Evolutionary conservation across 2,113 vertebrate genomes (phyloP).

Genomic region (Crocuta crocuta): DNA sequence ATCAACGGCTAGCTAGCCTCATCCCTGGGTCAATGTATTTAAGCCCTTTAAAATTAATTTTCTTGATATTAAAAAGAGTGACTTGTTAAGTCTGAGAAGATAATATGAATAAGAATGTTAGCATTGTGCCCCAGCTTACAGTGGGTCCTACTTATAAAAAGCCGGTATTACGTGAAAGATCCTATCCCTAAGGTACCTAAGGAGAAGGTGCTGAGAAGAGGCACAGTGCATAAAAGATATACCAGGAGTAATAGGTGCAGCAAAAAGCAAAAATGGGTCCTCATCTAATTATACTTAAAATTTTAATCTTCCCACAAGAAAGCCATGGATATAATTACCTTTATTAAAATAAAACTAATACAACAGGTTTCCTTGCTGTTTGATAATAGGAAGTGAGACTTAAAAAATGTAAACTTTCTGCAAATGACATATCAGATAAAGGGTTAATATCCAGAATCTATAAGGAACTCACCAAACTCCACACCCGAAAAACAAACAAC

Average conservation of each 20-base stretch:
- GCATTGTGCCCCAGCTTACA: not conserved
- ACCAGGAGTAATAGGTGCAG: not conserved
- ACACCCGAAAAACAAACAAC: too few species aligned
- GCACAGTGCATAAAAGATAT: not conserved
- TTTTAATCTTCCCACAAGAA: not conserved
- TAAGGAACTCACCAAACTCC: too few species aligned
- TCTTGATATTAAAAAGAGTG: not conserved
- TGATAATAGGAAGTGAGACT: not conserved
- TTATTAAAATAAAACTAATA: constrained; percentile 28
- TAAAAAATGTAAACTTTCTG: not conserved
- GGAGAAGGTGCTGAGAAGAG: not conserved
- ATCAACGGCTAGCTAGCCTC: not conserved
- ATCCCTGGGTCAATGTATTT: not conserved
- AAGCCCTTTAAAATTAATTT: not conserved
- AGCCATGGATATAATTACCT: not conserved
- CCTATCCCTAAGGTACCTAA: not conserved
- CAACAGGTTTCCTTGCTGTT: not conserved
- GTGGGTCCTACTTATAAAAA: not conserved
- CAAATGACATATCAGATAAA: too few species aligned
- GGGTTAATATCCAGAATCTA: too few species aligned
- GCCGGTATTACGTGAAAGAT: not conserved
- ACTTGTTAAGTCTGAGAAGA: not conserved
- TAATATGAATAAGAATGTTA: not conserved
- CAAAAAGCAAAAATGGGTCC: not conserved
- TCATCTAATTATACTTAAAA: not conserved